phyloP scores from a whole-genome alignment of 2,888 invertebrate genomes.

The Drosophila birchii region DNA sequence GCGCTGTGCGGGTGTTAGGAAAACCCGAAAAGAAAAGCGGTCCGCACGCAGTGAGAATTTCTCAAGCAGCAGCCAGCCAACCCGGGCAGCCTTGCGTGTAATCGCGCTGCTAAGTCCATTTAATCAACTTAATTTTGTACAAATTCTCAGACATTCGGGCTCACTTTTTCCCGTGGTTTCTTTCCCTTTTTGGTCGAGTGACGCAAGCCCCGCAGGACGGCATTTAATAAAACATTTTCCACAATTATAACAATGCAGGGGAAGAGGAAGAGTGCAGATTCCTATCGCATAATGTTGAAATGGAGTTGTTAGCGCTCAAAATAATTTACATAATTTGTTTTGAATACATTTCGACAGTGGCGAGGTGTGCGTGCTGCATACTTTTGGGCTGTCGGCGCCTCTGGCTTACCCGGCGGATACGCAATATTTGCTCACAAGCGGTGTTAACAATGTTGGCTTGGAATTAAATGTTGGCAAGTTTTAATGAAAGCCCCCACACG shows the following conservation, averaged over 20 bases:
- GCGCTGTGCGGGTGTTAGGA: constrained; percentile 5
- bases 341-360: constrained; percentile 50
- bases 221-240: constrained; percentile 66
- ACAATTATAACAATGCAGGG: constrained; percentile 50
- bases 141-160: constrained; percentile 71
- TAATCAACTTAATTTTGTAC: constrained; percentile 79
- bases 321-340: constrained; percentile 66
- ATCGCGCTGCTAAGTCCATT: constrained; percentile 76
- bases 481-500: constrained; percentile 13
- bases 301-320: constrained; percentile 63
- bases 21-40: constrained; percentile 15
- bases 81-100: constrained; percentile 68
- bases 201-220: constrained; percentile 60
- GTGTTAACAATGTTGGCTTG: constrained; percentile 6
- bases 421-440: constrained; percentile 37
- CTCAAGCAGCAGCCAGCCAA: constrained; percentile 1
- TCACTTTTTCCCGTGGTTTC: constrained; percentile 28
- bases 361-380: constrained; percentile 33
- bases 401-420: constrained; percentile 37
- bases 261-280: constrained; percentile 48
- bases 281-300: constrained; percentile 63
- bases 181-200: constrained; percentile 41
- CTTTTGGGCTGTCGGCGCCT: constrained; percentile 22
- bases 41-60: constrained; percentile 6
- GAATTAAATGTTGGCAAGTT: constrained; percentile 6